These are phyloP conservation scores for Apis cerana DNA, from an alignment of 1,140 invertebrate genomes.

Conservation along the genomic window DNA sequence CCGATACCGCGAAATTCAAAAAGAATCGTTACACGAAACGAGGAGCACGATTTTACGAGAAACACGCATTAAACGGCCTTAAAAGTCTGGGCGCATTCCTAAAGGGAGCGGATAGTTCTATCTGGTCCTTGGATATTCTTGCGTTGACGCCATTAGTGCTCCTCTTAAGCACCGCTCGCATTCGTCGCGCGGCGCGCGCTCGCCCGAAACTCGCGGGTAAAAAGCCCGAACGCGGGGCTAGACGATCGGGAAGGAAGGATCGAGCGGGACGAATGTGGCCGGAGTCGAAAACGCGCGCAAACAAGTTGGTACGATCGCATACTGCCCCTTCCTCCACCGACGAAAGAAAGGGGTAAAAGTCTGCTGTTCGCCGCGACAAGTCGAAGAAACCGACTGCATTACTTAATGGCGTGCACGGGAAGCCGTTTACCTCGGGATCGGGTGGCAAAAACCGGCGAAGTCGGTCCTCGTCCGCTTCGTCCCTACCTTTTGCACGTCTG, in stretches of 20 bases:
- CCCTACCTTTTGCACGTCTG: neutral
- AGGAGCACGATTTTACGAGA: neutral
- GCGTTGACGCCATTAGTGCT: slow-evolving; percentile 71
- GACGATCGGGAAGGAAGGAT: slow-evolving; percentile 20
- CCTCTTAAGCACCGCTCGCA: slow-evolving; percentile 57
- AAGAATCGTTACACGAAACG: neutral
- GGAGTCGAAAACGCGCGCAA: slow-evolving; percentile 52
- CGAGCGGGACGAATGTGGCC: slow-evolving; percentile 5
- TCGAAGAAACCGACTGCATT: slow-evolving; percentile 74
- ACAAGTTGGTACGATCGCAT: slow-evolving; percentile 52
- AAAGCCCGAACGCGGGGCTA: slow-evolving; percentile 44
- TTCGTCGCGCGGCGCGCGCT: slow-evolving; percentile 57
- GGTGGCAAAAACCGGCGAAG: slow-evolving; percentile 49
- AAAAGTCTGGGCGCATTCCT: slow-evolving; percentile 50
- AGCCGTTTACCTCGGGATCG: slow-evolving; percentile 62
- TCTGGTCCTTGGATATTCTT: slow-evolving; percentile 56
- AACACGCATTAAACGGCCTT: neutral
- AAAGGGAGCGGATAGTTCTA: slow-evolving; percentile 50
- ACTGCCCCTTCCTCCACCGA: slow-evolving; percentile 8
- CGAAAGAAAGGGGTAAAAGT: neutral
- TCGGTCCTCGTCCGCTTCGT: neutral
- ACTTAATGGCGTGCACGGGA: slow-evolving; percentile 72
- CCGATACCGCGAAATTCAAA: neutral
- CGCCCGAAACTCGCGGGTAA: slow-evolving; percentile 62
- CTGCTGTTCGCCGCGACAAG: slow-evolving; percentile 64